Base-by-base conservation (phyloP, 2,113 vertebrate species). In the Tragelaphus imberbis region DNA sequence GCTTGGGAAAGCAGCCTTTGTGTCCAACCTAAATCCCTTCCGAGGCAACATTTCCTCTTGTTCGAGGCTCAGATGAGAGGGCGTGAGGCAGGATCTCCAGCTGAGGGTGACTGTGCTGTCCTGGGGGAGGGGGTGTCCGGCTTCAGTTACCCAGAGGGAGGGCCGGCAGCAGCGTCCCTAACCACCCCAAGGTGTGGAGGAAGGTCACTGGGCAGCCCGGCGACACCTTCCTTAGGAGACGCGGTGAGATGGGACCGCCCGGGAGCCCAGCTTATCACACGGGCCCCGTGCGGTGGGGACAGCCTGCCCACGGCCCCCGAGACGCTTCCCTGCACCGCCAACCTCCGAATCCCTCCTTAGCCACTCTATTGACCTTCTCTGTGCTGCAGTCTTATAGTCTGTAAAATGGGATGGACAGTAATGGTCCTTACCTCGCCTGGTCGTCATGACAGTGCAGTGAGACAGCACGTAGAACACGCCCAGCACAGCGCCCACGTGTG, bases 181-280 rank as follows among this genome's bases (percentile, higher is more conserved):
- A 21, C 19, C 87, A 58, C 33, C 40, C 13, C 0, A 53, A 49
- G 51, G 28, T 2, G 16, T 33, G 80, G 17, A 4, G 33, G 61
- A 40, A 19, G 33, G 56, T 25, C 25, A 12, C 36, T 25, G 79
- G 55, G 63, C 16, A 61, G 47, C 47, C 9, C 0, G 1, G 95
- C 2, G 19, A 44, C 53, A 6, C 10, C 75, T 58, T 92, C 28
- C 53, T 30, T 21, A 8, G 27, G 44, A 71, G 25, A 40, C 15
- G 1, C 16, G 9, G n/a, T 0, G 7, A 65, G 56, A 15, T 0
- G 2, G 21, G 61, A 14, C 27, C 5, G 27, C 27, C 28, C 3
- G 65, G 7, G 79, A 84, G 55, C 47, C 16, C 23, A 21, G 47
- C 36, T 55, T 11, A 1, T 30, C 79, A 17, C 30, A 25, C 19